Evolutionary conservation across 2,888 invertebrate species (phyloP), one percentile per base, ranked within the genome.

Genomic region (Coronaproctus castanopsis): DNA sequence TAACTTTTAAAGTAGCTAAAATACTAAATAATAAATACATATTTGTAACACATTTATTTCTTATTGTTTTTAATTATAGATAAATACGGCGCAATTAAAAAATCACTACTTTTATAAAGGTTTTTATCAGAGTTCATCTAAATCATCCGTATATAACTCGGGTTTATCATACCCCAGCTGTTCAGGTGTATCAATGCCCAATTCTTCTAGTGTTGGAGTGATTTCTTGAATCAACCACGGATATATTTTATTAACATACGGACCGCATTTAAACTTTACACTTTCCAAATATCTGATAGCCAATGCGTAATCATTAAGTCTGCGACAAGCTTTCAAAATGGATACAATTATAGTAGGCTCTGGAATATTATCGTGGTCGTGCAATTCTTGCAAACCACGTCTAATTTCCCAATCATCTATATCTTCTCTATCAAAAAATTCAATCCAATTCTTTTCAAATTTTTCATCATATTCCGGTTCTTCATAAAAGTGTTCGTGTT

Each of bases 121-220:
- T n/a, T n/a, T n/a, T n/a, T n/a, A 36, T 14, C 14, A 36, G 36
- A 8, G 8, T 36, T 87, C 82, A 69, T 79, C 84, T 60, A 86
- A 82, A 68, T 78, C 80, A 68, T 82, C 74, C 65, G 91, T 76
- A 63, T 87, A 90, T 72, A 97, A 75, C 75, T 99, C 96, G 61
- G 97, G 98, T 74, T 92, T 87, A 74, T 96, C 95, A 69, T 90
- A 96, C 63, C 96, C 96, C 68, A 99, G 78, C 71, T 97, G 91
- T 72, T 96, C 96, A 0, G 87, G 88, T 24, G 96, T 93, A 59
- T 82, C 82, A 66, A 98, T 83, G 54, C 98, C 97, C 61, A 98
- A 76, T 75, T 99, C 95, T 52, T 82, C 80, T 61, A 99, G 77
- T 2, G 93, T 91, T 36, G 98, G 96, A 68, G 80, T 79, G 67